These are phyloP conservation scores for Crotalus adamanteus DNA, from an alignment of 2,797 vertebrate species.

Conservation along the genomic window DNA sequence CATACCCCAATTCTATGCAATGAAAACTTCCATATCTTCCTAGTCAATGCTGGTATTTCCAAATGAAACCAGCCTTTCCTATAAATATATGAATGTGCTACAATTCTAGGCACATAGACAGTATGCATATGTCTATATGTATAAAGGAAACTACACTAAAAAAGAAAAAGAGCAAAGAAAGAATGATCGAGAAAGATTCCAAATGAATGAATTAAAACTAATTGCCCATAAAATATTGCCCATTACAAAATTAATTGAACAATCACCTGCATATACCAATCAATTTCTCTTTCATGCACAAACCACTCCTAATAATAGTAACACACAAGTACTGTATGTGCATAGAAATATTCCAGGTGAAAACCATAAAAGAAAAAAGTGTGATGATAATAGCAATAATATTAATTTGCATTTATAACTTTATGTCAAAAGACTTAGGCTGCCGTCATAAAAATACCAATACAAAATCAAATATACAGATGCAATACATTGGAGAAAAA, in stretches of 20 bases:
- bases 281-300: background rate
- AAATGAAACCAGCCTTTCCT: background rate
- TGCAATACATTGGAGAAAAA: background rate
- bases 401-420: background rate
- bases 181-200: background rate
- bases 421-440: background rate
- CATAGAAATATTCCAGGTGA: background rate
- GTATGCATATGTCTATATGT: background rate
- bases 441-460: background rate
- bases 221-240: background rate
- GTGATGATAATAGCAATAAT: background rate
- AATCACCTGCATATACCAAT: background rate
- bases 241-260: background rate
- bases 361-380: background rate
- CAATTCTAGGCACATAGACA: background rate
- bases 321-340: background rate
- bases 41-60: background rate
- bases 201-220: background rate
- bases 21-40: background rate
- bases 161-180: background rate
- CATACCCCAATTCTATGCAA: background rate
- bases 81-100: background rate
- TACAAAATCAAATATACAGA: background rate
- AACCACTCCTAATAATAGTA: background rate
- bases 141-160: background rate